Base-by-base conservation (phyloP, 2,888 invertebrate species). In the Archaeoteleia sp. region DNA sequence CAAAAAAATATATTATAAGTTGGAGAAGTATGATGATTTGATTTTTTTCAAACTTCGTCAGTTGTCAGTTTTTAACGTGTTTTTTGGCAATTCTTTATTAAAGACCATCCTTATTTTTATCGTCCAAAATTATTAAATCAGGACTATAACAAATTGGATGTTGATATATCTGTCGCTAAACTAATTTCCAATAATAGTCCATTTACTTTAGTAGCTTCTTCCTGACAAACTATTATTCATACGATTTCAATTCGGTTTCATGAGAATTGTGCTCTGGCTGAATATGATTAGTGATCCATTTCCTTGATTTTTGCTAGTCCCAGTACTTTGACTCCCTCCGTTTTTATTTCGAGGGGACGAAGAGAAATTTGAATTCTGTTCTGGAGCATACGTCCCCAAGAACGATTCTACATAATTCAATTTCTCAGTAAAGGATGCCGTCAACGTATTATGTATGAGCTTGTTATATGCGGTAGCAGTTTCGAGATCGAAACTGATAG, bases 1-100 rank as follows among this genome's bases (percentile, higher is more conserved):
- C 29, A 32, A 20, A 53, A 14, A 46, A 34, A 48, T 17, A 46
- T 15, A 43, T 15, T 39, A 48, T 62, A 46, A 32, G n/a, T n/a
- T n/a, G n/a, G n/a, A n/a, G n/a, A n/a, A n/a, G n/a, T n/a, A n/a
- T n/a, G n/a, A n/a, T n/a, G n/a, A n/a, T n/a, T n/a, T n/a, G n/a
- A n/a, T n/a, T n/a, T n/a, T n/a, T n/a, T n/a, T n/a, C n/a, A n/a
- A n/a, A n/a, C n/a, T n/a, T n/a, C n/a, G n/a, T n/a, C n/a, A n/a
- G n/a, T n/a, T n/a, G n/a, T n/a, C n/a, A n/a, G n/a, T n/a, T n/a
- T n/a, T n/a, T n/a, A n/a, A n/a, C n/a, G n/a, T n/a, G n/a, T n/a
- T n/a, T n/a, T n/a, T n/a, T n/a, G n/a, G n/a, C n/a, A n/a, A n/a
- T n/a, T n/a, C n/a, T n/a, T n/a, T n/a, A n/a, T n/a, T n/a, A n/a